phyloP scores from a whole-genome alignment of 2,113 vertebrate species.

The Platichthys stellatus region DNA sequence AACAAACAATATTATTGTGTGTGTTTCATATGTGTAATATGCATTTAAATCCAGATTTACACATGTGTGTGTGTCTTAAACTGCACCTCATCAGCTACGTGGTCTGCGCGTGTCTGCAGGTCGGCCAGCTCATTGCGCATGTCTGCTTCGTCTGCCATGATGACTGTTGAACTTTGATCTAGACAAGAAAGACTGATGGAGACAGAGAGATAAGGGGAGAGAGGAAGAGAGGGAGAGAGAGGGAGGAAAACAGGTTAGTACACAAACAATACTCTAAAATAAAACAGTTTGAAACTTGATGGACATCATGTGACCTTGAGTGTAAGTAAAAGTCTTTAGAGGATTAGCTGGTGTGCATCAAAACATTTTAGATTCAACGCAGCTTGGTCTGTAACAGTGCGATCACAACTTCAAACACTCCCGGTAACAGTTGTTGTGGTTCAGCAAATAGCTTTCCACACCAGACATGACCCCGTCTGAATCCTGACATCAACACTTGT shows the following conservation, averaged over 20 bases:
- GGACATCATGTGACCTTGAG: background rate
- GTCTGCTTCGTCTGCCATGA: conserved; percentile 95
- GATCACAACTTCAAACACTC: too few relatives aligned
- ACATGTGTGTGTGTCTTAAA: conserved; percentile 6
- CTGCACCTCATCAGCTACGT: conserved; percentile 93
- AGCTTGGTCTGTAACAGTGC: too few relatives aligned
- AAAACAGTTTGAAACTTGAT: background rate
- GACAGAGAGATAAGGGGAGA: conserved; percentile 3
- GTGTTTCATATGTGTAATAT: background rate
- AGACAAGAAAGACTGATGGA: conserved; percentile 52
- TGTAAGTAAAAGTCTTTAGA: background rate
- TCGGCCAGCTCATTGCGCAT: conserved; percentile 98
- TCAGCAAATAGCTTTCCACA: too few relatives aligned
- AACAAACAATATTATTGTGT: background rate
- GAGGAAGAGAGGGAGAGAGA: background rate
- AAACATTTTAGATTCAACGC: background rate
- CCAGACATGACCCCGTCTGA: background rate
- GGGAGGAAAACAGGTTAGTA: conserved; percentile 27
- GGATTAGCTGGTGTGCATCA: background rate
- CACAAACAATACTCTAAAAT: background rate
- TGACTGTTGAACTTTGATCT: conserved; percentile 69
- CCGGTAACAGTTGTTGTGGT: too few relatives aligned
- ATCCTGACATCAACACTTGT: background rate
- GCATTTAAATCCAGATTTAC: background rate
- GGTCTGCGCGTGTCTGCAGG: conserved; percentile 95